phyloP scores from a whole-genome alignment of 2,113 vertebrate species.

The Dromas ardeola region DNA sequence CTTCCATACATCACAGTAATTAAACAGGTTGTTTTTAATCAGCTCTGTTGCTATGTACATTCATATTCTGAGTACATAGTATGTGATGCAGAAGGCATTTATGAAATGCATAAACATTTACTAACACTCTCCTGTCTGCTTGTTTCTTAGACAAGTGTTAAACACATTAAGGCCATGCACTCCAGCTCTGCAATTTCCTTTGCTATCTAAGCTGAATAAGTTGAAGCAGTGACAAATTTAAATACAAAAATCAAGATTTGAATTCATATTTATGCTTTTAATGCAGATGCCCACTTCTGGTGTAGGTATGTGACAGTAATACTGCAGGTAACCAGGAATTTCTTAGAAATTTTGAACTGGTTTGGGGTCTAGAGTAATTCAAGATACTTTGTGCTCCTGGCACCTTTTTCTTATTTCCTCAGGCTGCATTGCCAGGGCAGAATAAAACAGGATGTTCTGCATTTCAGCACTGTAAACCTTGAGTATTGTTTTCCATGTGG shows the following conservation, averaged over 20 bases:
- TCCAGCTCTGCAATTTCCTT: not conserved
- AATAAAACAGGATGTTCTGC: not conserved
- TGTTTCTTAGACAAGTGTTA: constrained; percentile 46
- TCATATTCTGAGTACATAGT: constrained; percentile 12
- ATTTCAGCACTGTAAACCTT: not conserved
- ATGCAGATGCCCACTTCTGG: not conserved
- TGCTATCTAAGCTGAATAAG: not conserved
- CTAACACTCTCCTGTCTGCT: constrained; percentile 49
- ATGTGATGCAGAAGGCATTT: constrained; percentile 65
- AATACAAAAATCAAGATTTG: not conserved
- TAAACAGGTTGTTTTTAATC: constrained; percentile 26
- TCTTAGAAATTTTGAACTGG: not conserved
- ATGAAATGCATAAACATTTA: constrained; percentile 73
- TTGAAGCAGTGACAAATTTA: not conserved
- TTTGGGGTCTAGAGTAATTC: not conserved
- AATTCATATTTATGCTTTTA: not conserved
- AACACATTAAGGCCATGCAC: constrained; percentile 8
- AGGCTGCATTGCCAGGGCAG: not conserved
- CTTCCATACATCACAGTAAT: not conserved
- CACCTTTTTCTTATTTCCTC: not conserved
- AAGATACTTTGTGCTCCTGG: not conserved
- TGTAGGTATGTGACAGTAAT: not conserved
- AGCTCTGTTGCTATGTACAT: constrained; percentile 40
- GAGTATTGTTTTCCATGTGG: not conserved
- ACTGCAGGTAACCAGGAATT: not conserved